A percentile compares a stretch with the other conserved stretches of the same genome.
Conservation (phyloP, 1,140 invertebrate genomes). For the Caligus rogercresseyi region DNA sequence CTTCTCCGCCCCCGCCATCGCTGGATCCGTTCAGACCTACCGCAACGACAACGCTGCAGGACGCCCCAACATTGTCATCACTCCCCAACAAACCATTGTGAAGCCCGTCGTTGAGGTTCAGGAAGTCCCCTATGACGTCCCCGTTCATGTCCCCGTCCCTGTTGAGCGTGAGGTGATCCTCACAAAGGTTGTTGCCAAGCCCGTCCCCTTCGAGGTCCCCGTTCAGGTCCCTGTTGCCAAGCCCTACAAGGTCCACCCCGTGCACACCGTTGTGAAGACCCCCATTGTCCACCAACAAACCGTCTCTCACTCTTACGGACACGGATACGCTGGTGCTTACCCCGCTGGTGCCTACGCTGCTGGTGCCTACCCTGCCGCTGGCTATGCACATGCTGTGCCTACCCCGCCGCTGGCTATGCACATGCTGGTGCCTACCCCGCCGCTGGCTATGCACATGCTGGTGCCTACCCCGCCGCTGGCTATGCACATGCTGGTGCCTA, state of each 20-base stretch:
- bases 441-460: not conserved
- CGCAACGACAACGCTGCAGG: slow-evolving; percentile 7
- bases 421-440: slow-evolving; percentile 3
- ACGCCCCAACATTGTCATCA: slow-evolving; percentile 14
- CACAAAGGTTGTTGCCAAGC: slow-evolving; percentile 12
- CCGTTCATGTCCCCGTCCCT: slow-evolving; percentile 17
- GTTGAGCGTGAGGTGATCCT: slow-evolving; percentile 14
- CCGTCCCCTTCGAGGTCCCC: slow-evolving; percentile 12
- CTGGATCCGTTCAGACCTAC: not conserved
- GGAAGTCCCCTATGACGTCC: slow-evolving; percentile 9
- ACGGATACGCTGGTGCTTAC: not conserved
- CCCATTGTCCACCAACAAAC: slow-evolving; percentile 15
- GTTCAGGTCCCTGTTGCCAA: not conserved
- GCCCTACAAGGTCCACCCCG: slow-evolving; percentile 18
- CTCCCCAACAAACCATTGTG: slow-evolving; percentile 12
- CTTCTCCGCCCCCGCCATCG: slow-evolving; percentile 5
- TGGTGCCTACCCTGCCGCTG: not conserved
- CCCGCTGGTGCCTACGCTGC: not conserved
- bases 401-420: not conserved
- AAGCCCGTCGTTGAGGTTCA: slow-evolving; percentile 8
- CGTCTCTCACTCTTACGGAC: not conserved
- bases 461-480: not conserved
- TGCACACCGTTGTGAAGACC: slow-evolving; percentile 14
- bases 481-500: not conserved
- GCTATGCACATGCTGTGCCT: not conserved